A percentile compares a stretch with the other conserved stretches of the same genome.
phyloP scores from a whole-genome alignment of 2,888 invertebrate genomes.

The Andrena dorsata region DNA sequence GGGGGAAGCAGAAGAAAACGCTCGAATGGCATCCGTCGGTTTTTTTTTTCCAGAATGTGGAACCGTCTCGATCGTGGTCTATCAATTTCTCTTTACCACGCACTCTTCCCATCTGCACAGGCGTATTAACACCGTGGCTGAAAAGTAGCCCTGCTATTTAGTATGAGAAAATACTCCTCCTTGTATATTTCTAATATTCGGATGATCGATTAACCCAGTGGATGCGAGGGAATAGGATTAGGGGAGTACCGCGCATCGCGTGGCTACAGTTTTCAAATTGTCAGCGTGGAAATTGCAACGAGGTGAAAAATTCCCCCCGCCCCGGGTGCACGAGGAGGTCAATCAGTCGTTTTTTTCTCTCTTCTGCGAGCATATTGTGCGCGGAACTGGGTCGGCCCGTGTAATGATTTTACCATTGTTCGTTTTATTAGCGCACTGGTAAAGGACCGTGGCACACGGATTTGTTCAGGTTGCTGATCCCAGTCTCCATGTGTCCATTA shows the following conservation, averaged over 20 bases:
- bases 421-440: slow-evolving; percentile 24
- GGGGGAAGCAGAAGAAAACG: slow-evolving; percentile 39
- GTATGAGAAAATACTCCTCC: too few species aligned
- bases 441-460: slow-evolving; percentile 29
- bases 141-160: too few species aligned
- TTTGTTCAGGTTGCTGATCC: slow-evolving; percentile 39
- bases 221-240: too few species aligned
- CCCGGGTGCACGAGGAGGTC: neutral
- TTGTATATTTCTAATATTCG: too few species aligned
- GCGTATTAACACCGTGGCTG: neutral
- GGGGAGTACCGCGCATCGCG: too few species aligned
- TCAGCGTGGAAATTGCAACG: too few species aligned
- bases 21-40: slow-evolving; percentile 18
- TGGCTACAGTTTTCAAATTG: too few species aligned
- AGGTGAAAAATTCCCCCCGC: neutral
- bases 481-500: slow-evolving; percentile 41
- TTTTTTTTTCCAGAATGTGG: slow-evolving; percentile 8
- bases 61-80: neutral
- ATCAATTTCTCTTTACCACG: neutral
- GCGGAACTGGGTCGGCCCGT: slow-evolving; percentile 24
- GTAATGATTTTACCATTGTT: slow-evolving; percentile 35
- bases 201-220: too few species aligned
- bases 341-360: neutral
- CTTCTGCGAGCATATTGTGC: neutral
- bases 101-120: neutral